Base-by-base conservation (phyloP, 2,797 vertebrate genomes). In the Trematomus bernacchii region DNA sequence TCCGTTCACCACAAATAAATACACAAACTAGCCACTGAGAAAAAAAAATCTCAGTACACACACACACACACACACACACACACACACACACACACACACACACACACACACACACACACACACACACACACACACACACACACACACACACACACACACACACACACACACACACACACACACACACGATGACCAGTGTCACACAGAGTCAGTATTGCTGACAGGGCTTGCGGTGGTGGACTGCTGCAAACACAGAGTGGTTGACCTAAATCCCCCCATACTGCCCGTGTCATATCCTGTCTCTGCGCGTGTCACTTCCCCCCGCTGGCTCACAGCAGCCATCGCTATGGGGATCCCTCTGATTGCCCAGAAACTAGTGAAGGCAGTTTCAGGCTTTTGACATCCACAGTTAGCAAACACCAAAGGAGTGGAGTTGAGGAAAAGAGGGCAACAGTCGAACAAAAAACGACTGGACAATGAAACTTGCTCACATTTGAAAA, bases 251-350 rank as follows among this genome's bases (percentile, higher is more conserved):
- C 84, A 86, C 79, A 73, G 69, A 85, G 83, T 70, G 82, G 78
- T 84, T 90, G 91, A 92, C 89, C 90, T 89, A 88, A 90, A 89
- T 90, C 84, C 85, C 73, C 82, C 76, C 83, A 82, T 79, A 79
- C 86, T 76, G 84, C 74, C 76, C 73, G 81, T 92, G 89, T 92
- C 92, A 92, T 80, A 90, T 93, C 89, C 91, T 91, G 88, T 77
- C 80, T 87, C 42, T 72, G 85, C 42, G 68, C 66, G 83, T 91
- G 85, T 91, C 90, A 89, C 87, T 87, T 88, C 91, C 87, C 73
- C 86, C 84, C 75, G 7, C 84, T 68, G 76, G 80, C 82, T 89
- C 87, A 44, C 87, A 87, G 85, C 86, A 69, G 79, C 83, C 73
- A 51, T 71, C 79, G 16, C 88, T 54, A 69, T 53, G 51, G 88